Evolutionary conservation across 2,888 invertebrate species (phyloP), one percentile per base, ranked within the genome.

Genomic region (Lycaena phlaeas): DNA sequence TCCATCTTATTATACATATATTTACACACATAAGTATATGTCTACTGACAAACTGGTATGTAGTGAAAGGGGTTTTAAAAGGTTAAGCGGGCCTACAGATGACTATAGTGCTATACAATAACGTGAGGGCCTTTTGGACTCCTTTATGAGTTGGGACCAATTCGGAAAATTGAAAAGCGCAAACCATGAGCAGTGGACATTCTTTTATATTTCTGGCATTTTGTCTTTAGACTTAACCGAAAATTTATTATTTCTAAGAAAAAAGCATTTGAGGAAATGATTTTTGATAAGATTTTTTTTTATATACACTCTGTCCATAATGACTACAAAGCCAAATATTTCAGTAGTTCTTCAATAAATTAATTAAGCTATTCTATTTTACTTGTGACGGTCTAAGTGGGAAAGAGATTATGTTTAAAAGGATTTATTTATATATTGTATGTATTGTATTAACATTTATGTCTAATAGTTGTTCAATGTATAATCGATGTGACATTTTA

Each of bases 141-240:
- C 46, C 68, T 64, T 53, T 57, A 70, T 67, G 72, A 61, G 74
- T 67, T 71, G 79, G 78, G 79, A 81, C 79, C 79, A 81, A 78
- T 56, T 62, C 58, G 59, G 61, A 59, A 50, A 59, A 58, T 56
- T 56, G 57, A 49, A 49, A 17, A 12, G 18, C 25, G 25, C 25
- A 30, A 39, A 26, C 39, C 30, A 39, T 25, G 25, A 11, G 5
- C 22, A 22, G 22, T 7, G 22, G 22, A 22, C 9, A 5, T 9
- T 18, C 18, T 22, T 10, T 22, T 25, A 9, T 26, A 11, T 22
- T 39, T 39, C 15, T 30, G 26, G 7, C 7, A 12, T 17, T 27
- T 14, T 25, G n/a, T n/a, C n/a, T n/a, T n/a, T n/a, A n/a, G n/a
- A n/a, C n/a, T n/a, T n/a, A n/a, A n/a, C n/a, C n/a, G n/a, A n/a